Evolutionary conservation across 2,113 vertebrate species (phyloP), one percentile per base, ranked within the genome.

Genomic region (Murina feae): DNA sequence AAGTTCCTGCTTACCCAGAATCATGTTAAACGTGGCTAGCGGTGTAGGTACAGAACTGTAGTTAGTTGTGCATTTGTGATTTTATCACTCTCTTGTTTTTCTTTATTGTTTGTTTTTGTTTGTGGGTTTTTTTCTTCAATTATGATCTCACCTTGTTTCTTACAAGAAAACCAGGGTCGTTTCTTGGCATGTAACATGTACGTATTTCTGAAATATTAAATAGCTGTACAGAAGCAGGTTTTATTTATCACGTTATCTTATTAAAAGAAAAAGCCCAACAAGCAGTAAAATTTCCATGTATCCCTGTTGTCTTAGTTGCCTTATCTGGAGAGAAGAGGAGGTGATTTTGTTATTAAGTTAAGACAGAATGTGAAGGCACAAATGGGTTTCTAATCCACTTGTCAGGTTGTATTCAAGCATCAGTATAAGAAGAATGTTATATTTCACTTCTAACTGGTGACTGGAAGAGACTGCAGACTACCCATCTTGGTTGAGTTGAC

Each of bases 221-320:
- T 98, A 98, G 98, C 97, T 98, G 98, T 98, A 98, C 98, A 98
- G 98, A 98, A 98, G 98, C 98, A 98, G 97, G 96, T 97, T 98
- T 98, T 98, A 98, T 98, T 98, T 98, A 98, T 98, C 98, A 89
- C 94, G 97, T 97, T 98, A 97, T 96, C 96, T 97, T 98, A 96
- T 5, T 95, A 97, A 96, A 96, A 89, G 93, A 95, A 97, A 98
- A 97, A 96, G 96, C 97, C 97, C 98, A 97, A 91, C 96, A 97
- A 97, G 88, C 97, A 95, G 96, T 96, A 97, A 97, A 94, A 92
- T 97, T 97, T 96, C 97, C 97, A 97, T 97, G 95, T 97, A 97
- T 97, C 97, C 97, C 92, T 97, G 60, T 97, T 97, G 96, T 96
- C 95, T 97, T 96, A 97, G 97, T 97, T 98, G 98, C 97, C 97